Evolutionary conservation across 1,140 invertebrate genomes (phyloP), one percentile per base, ranked within the genome.

Genomic region (Drosophila nannoptera): DNA sequence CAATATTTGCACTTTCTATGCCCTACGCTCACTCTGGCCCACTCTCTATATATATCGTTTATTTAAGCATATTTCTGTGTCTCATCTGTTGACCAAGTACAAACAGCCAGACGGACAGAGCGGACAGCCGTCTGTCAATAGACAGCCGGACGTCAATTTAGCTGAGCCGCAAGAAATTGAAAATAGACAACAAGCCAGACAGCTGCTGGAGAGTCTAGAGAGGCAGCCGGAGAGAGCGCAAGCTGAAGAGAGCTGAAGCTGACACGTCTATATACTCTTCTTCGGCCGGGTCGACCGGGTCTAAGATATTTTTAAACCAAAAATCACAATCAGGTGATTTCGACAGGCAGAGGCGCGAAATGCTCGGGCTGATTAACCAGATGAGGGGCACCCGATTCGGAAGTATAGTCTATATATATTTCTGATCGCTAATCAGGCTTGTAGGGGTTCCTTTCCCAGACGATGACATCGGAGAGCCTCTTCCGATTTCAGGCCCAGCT

Each of bases 51-150:
- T 50, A 36, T 67, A 60, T 82, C 60, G 63, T 78, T 72, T 82
- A 82, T 81, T 81, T 75, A 81, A 74, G 78, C 78, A 81, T 82
- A 83, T 83, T 81, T 83, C 71, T 81, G 78, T 82, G 74, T 81
- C 22, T 22, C 22, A 74, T 71, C 74, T 81, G 78, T 82, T 81
- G 78, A 62, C 70, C 78, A 70, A 71, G 59, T 82, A 75, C 78
- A 82, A 81, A 83, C 74, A 78, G 66, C 66, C 2, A 29, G 16
- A 46, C n/a, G 36, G 36, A 46, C n/a, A 36, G 36, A 52, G 45
- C 32, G 29, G 65, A 54, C 78, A 61, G 59, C 78, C 58, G 78
- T 75, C 78, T 83, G 78, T 82, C 78, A 82, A 82, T 82, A 72
- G 75, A 75, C 66, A 46, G 78, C 66, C 78, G 68, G 75, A 75